These are phyloP conservation scores for Lepidocolaptes lacrymiger DNA, from an alignment of 2,797 vertebrate species.

Conservation along the genomic window DNA sequence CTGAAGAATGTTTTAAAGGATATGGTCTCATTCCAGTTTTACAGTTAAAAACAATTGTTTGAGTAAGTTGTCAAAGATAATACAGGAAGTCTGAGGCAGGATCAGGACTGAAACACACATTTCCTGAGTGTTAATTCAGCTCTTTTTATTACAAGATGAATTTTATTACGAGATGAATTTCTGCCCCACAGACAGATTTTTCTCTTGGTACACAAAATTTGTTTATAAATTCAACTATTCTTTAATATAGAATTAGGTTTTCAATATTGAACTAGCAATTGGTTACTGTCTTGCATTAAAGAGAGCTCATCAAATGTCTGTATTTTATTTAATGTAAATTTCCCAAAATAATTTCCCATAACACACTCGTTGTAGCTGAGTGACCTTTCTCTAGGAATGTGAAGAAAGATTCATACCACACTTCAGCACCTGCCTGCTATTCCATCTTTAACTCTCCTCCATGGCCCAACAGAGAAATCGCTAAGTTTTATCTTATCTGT, in stretches of 20 bases:
- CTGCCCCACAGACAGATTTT: neutral
- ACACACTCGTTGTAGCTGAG: constrained; percentile 6
- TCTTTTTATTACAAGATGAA: neutral
- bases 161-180: neutral
- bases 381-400: constrained; percentile 26
- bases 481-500: neutral
- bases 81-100: neutral
- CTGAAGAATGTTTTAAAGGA: neutral
- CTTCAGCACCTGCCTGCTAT: neutral
- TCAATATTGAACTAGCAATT: neutral
- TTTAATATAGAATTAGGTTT: neutral
- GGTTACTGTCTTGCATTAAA: neutral
- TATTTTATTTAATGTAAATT: constrained; percentile 22
- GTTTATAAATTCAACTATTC: neutral
- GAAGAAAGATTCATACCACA: neutral
- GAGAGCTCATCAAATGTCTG: neutral
- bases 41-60: neutral
- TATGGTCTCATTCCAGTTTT: neutral
- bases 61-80: constrained; percentile 2
- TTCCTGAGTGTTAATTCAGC: neutral
- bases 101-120: neutral
- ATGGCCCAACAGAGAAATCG: neutral
- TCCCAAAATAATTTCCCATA: neutral
- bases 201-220: neutral
- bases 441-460: constrained; percentile 37